Percentiles rank a stretch among this genome's conserved stretches.
phyloP scores from a whole-genome alignment of 2,888 invertebrate species.

The Pseudoips prasinana region DNA sequence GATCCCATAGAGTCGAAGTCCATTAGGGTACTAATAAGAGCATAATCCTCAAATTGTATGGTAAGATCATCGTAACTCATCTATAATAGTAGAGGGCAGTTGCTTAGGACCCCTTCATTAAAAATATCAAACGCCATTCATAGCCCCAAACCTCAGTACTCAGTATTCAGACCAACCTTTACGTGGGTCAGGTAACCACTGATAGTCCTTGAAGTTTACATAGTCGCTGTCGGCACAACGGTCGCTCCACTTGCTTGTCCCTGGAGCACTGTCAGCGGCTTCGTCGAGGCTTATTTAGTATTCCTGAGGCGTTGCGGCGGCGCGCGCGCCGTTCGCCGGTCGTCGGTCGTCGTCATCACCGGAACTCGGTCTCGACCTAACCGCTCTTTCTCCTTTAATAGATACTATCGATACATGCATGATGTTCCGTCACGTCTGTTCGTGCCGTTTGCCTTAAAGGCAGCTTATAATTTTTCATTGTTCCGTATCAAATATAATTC shows the following conservation, averaged over 20 bases:
- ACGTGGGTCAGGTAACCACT: too few species aligned
- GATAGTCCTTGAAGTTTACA: too few species aligned
- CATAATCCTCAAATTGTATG: too few species aligned
- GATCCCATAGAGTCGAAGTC: too few species aligned
- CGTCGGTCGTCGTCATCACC: constrained; percentile 49
- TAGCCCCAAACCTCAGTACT: too few species aligned
- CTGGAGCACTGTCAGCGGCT: constrained; percentile 27
- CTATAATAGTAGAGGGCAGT: too few species aligned
- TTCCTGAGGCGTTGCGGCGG: constrained; percentile 44
- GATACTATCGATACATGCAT: constrained; percentile 49
- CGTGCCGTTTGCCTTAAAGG: constrained; percentile 6
- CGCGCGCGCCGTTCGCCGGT: constrained; percentile 30
- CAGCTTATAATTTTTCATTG: background rate
- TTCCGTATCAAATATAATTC: too few species aligned
- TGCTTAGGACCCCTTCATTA: too few species aligned
- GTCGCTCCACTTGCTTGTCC: constrained; percentile 43
- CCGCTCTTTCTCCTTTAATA: constrained; percentile 57
- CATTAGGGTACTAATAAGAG: too few species aligned
- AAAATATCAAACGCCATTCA: too few species aligned
- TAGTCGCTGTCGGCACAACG: constrained; percentile 7
- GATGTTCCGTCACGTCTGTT: constrained; percentile 33
- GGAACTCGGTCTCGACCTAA: constrained; percentile 56
- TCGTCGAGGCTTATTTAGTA: constrained; percentile 43
- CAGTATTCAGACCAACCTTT: too few species aligned
- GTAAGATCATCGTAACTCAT: too few species aligned